Base-by-base conservation (phyloP, 92 coral and sea anemone genomes). In the Bergia puertoricense region DNA sequence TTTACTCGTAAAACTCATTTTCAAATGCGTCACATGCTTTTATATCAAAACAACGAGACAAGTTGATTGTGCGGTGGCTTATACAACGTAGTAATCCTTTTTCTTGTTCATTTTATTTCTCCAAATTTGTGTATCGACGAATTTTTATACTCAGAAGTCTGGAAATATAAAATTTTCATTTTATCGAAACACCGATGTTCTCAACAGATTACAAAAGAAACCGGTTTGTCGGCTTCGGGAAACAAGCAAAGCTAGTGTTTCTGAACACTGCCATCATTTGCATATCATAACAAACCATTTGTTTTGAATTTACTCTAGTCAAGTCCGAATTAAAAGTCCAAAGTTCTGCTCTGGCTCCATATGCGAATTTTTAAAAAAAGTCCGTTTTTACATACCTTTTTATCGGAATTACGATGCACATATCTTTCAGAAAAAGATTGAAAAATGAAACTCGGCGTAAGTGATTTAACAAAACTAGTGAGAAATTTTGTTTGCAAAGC, bases 201-300 rank as follows among this genome's bases (percentile, higher is more conserved):
- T 37, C 20, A 15, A 57, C 36, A 80, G 65, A 80, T 18, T 43
- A 73, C 15, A 73, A 73, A 10, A 73, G 43, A 73, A 73, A 80
- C 72, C 85, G 73, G 85, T 80, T 80, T 56, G 85, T 56, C 85
- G 85, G 40, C 85, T 56, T 80, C 43, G 72, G 8, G 5, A 10
- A 54, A 80, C 69, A 62, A 62, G 69, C 69, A 62, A 1, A 79
- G 36, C 81, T 23, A 11, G 84, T 51, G 59, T 78, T 78, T 78
- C 77, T 39, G 41, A 36, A 22, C 15, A 30, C 37, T 39, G 16
- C 77, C 20, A 15, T 57, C 15, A 80, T 80, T 80, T 23, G 85
- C 85, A 80, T 80, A 80, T 80, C 73, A 80, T 57, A 80, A 80
- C 85, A 80, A 80, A 78, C 41, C 59, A n/a, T 43, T 22, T 62